phyloP scores from a whole-genome alignment of 2,113 vertebrate genomes.

The Eonycteris spelaea region DNA sequence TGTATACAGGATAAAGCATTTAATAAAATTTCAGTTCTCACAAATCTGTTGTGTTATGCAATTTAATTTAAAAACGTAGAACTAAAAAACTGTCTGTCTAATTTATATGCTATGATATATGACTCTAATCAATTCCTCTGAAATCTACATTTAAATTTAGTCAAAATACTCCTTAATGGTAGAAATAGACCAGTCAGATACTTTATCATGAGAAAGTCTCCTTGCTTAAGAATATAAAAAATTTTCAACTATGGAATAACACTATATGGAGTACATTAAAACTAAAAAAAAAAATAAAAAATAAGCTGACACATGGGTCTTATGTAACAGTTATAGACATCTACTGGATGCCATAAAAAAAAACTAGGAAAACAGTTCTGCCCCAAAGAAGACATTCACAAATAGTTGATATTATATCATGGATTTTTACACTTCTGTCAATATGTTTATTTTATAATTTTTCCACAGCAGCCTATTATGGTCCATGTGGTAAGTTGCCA shows the following conservation, averaged over 20 bases:
- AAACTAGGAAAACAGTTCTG: background rate
- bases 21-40: background rate
- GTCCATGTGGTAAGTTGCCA: background rate
- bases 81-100: slow-evolving; percentile 1
- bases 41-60: background rate
- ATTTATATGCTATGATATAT: background rate
- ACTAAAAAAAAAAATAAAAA: background rate
- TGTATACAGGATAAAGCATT: background rate
- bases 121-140: slow-evolving; percentile 17
- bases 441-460: slow-evolving; percentile 43
- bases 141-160: slow-evolving; percentile 14
- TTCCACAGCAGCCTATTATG: background rate
- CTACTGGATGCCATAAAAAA: slow-evolving; percentile 6
- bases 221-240: background rate
- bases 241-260: background rate
- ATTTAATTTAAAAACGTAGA: background rate
- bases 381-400: background rate
- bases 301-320: background rate
- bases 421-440: background rate
- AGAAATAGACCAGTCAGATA: slow-evolving; percentile 3
- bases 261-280: background rate
- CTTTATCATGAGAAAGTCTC: background rate
- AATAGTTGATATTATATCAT: background rate
- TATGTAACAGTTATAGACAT: slow-evolving; percentile 5
- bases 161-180: background rate